phyloP scores from a whole-genome alignment of 2,113 vertebrate genomes.

The Falcunculus frontatus region DNA sequence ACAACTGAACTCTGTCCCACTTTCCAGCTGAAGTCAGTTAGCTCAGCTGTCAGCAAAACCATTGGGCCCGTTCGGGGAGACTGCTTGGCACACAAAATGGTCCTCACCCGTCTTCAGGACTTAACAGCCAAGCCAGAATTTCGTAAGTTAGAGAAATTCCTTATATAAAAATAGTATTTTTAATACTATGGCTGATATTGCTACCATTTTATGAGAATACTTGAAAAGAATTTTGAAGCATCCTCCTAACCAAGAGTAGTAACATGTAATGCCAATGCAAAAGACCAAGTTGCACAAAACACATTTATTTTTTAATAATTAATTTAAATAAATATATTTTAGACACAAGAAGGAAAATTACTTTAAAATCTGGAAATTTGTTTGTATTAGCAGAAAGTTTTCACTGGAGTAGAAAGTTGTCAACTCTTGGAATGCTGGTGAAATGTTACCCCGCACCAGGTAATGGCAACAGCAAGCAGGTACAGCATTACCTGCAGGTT shows the following conservation, averaged over 20 bases:
- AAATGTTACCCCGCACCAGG: neutral
- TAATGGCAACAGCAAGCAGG: neutral
- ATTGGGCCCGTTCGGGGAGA: neutral
- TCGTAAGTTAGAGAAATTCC: neutral
- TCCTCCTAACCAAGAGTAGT: neutral
- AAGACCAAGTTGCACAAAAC: neutral
- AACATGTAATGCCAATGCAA: accelerated
- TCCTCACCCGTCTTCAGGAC: neutral
- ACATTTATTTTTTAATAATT: neutral
- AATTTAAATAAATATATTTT: neutral
- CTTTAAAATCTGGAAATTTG: neutral
- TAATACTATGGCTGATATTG: neutral
- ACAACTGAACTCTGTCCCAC: constrained; percentile 11
- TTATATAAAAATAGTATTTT: neutral
- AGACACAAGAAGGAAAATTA: neutral
- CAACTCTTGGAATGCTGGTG: neutral
- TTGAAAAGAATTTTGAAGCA: neutral
- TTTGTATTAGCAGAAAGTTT: neutral
- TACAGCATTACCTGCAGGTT: neutral
- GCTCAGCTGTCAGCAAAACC: neutral
- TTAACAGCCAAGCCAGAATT: neutral
- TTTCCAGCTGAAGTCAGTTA: neutral
- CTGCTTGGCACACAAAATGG: neutral
- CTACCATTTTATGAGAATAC: neutral
- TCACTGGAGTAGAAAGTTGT: neutral